phyloP scores from a whole-genome alignment of 2,113 vertebrate species.

The Myrmecophaga tridactyla region DNA sequence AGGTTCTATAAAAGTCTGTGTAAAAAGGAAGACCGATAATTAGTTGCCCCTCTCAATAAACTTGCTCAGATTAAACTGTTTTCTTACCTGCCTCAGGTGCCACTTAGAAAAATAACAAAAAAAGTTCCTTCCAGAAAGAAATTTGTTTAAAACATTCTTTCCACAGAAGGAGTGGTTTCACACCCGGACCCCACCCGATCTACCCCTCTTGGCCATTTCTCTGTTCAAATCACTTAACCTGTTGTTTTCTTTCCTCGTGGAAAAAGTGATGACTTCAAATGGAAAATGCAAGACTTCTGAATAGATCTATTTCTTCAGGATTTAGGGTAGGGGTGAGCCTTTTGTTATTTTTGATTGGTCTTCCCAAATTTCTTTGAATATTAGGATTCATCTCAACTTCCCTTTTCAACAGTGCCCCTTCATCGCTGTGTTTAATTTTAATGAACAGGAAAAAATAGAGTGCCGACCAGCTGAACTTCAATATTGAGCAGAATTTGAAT shows the following conservation, averaged over 20 bases:
- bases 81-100: neutral
- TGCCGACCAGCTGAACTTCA: neutral
- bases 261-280: neutral
- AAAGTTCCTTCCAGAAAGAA: neutral
- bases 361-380: neutral
- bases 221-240: neutral
- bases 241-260: neutral
- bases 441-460: neutral
- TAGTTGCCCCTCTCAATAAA: neutral
- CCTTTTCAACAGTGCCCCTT: neutral
- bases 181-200: rapidly evolving
- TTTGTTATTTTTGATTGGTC: neutral
- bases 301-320: neutral
- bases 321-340: neutral
- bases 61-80: neutral
- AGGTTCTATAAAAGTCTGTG: neutral
- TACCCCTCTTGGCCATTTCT: neutral
- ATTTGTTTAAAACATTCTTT: neutral
- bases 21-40: neutral
- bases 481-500: neutral
- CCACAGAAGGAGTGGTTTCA: neutral
- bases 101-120: neutral
- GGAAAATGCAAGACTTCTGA: neutral
- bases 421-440: neutral
- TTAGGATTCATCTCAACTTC: neutral